A percentile compares a stretch with the other conserved stretches of the same genome.
These are phyloP conservation scores for Ciconia stormi DNA, from an alignment of 2,113 vertebrate species.

Conservation along the genomic window DNA sequence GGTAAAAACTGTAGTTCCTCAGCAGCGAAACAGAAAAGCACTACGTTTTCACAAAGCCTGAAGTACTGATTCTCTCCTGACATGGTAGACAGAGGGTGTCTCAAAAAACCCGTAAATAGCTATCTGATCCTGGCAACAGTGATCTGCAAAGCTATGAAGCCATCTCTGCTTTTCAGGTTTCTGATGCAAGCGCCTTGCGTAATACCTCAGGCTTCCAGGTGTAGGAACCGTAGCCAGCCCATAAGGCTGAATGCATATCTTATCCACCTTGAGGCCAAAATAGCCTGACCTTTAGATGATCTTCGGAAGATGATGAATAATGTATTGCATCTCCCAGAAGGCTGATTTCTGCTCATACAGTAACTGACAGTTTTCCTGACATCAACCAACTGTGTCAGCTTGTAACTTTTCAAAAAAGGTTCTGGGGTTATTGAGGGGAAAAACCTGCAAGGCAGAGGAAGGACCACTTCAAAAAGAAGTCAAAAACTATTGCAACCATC, in stretches of 20 bases:
- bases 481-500: not conserved
- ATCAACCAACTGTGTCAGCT: not conserved
- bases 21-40: not conserved
- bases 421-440: not conserved
- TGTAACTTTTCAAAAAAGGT: not conserved
- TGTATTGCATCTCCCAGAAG: constrained; percentile 27
- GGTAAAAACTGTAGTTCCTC: not conserved
- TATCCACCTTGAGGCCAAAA: constrained; percentile 28
- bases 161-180: constrained; percentile 54
- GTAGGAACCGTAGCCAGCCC: not conserved
- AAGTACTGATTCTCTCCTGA: not conserved
- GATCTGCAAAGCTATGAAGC: constrained; percentile 31
- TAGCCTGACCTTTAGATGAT: constrained; percentile 53
- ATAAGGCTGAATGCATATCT: not conserved
- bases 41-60: not conserved
- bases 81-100: not conserved
- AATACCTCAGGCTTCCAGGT: constrained; percentile 9
- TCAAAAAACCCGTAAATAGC: not conserved
- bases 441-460: not conserved
- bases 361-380: constrained; percentile 20
- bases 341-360: not conserved
- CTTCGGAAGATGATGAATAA: constrained; percentile 44
- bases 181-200: not conserved
- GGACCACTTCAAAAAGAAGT: not conserved
- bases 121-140: not conserved